A percentile compares a stretch with the other conserved stretches of the same genome.
Conservation (phyloP, 2,797 vertebrate species). For the Cuculus canorus region DNA sequence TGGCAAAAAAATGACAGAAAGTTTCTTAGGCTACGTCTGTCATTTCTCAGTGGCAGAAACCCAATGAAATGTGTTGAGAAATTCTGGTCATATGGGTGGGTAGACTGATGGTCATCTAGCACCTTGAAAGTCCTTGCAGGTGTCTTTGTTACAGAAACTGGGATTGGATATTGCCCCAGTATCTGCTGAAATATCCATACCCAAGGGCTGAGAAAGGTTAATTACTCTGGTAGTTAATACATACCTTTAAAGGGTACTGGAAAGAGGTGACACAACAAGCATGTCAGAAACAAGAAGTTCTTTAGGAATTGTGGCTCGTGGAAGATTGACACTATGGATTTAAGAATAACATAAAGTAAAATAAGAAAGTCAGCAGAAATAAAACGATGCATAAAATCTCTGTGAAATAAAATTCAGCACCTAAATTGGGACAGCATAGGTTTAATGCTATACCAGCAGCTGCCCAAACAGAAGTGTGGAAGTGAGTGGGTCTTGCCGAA, state of each 20-base stretch:
- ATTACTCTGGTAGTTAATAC: not conserved
- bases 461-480: not conserved
- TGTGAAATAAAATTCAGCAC: not conserved
- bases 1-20: not conserved
- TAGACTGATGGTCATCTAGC: not conserved
- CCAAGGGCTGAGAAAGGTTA: not conserved
- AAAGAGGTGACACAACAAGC: not conserved
- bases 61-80: not conserved
- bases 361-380: not conserved
- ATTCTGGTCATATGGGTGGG: not conserved
- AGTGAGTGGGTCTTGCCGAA: not conserved
- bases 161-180: not conserved
- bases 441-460: not conserved
- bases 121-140: not conserved
- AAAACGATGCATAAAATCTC: not conserved
- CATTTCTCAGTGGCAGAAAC: not conserved
- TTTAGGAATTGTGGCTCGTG: not conserved
- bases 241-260: not conserved
- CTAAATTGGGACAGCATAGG: not conserved
- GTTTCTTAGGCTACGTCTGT: not conserved
- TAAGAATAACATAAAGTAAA: not conserved
- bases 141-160: not conserved
- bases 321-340: not conserved
- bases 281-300: not conserved
- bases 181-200: not conserved